Percentiles rank a stretch among this genome's conserved stretches.
Evolutionary conservation across 1,140 invertebrate species (phyloP).

Genomic region (Rhizoglyphus robini): DNA sequence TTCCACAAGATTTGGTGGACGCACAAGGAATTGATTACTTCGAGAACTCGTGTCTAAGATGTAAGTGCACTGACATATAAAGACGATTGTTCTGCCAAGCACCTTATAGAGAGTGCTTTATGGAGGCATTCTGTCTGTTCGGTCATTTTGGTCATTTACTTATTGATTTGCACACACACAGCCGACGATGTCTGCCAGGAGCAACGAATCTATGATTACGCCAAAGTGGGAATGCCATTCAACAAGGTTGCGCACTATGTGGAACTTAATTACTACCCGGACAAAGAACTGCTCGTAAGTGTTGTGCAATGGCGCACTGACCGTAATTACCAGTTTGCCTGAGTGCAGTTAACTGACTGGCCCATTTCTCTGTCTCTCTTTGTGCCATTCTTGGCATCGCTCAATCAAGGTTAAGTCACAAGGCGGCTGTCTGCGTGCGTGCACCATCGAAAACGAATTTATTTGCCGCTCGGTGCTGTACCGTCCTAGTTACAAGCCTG

Average conservation of each 20-base stretch:
- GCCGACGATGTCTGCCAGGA: constrained; percentile 64
- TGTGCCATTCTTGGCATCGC: background rate
- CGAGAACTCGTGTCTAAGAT: constrained; percentile 74
- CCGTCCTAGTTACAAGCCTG: constrained; percentile 27
- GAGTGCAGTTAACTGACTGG: background rate
- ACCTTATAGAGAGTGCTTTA: background rate
- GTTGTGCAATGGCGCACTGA: background rate
- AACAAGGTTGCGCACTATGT: constrained; percentile 81
- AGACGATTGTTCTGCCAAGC: background rate
- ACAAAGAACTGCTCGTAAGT: constrained; percentile 68
- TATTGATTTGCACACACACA: constrained; percentile 26
- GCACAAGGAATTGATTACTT: constrained; percentile 84
- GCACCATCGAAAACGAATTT: constrained; percentile 83
- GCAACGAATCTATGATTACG: constrained; percentile 55
- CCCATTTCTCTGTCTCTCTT: constrained; percentile 18
- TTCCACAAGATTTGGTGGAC: constrained; percentile 56
- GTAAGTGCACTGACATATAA: constrained; percentile 22
- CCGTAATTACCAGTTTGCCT: background rate
- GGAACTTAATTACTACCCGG: constrained; percentile 76
- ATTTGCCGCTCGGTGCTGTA: constrained; percentile 78
- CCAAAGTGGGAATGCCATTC: constrained; percentile 69
- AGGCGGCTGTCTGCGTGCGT: constrained; percentile 66
- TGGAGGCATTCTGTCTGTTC: background rate
- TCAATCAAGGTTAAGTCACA: constrained; percentile 41
- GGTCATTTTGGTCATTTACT: background rate